A percentile compares a stretch with the other conserved stretches of the same genome.
Conservation (phyloP, 1,140 invertebrate genomes). For the Panagrolaimus sp. region DNA sequence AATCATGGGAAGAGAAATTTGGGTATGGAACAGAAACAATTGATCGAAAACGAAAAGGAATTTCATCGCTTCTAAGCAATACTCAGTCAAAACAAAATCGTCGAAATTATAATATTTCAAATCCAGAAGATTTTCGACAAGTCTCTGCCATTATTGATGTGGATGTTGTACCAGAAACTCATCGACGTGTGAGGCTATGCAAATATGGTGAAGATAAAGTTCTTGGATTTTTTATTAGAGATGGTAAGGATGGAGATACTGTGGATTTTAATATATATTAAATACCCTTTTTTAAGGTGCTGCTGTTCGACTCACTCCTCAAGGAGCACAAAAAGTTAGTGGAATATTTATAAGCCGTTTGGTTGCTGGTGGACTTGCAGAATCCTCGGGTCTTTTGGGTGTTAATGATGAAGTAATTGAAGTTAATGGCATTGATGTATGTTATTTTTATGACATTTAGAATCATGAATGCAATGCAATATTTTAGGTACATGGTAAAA, state of each 20-base stretch:
- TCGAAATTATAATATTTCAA: constrained; percentile 58
- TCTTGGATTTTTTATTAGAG: constrained; percentile 69
- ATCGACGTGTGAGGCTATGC: constrained; percentile 83
- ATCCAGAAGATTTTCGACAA: constrained; percentile 58
- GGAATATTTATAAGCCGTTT: constrained; percentile 70
- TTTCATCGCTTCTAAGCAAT: constrained; percentile 38
- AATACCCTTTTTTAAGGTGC: constrained; percentile 39
- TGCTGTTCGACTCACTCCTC: constrained; percentile 74
- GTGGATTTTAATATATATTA: constrained; percentile 25
- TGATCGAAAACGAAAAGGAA: constrained; percentile 48
- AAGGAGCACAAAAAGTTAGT: constrained; percentile 79
- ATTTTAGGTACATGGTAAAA: constrained; percentile 82
- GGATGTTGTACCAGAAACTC: constrained; percentile 94
- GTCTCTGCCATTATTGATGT: constrained; percentile 98
- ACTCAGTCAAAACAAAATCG: constrained; percentile 33
- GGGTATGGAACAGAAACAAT: constrained; percentile 56
- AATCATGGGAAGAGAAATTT: constrained; percentile 60
- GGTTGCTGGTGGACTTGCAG: constrained; percentile 69
- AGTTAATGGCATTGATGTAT: constrained; percentile 96
- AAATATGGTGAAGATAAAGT: constrained; percentile 94
- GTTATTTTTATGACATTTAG: no score
- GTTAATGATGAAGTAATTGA: constrained; percentile 98
- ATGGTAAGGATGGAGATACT: constrained; percentile 52
- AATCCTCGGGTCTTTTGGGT: constrained; percentile 89
- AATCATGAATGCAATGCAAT: no score